Percentiles rank a stretch among this genome's conserved stretches.
These are phyloP conservation scores for Protonemura montana DNA, from an alignment of 2,888 invertebrate species.

Conservation along the genomic window DNA sequence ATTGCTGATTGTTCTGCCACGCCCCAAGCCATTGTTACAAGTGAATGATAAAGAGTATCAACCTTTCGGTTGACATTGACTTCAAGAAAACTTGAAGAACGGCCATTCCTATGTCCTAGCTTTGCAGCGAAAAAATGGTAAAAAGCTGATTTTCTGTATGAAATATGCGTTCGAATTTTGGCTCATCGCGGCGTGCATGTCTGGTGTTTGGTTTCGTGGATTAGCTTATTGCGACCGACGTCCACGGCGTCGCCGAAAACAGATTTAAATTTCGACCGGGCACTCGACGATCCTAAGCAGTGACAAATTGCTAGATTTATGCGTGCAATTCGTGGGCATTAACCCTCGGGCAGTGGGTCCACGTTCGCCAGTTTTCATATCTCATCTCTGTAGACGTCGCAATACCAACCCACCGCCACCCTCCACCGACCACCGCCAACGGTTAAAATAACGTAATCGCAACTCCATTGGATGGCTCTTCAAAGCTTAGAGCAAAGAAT, in stretches of 20 bases:
- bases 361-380: neutral
- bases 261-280: neutral
- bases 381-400: neutral
- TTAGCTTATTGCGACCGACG: neutral
- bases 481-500: no score
- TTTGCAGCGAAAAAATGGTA: no score
- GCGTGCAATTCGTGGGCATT: neutral
- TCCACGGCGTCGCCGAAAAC: neutral
- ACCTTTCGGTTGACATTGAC: constrained; percentile 25
- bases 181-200: neutral
- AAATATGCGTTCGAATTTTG: no score
- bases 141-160: no score
- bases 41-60: constrained; percentile 30
- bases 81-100: neutral
- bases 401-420: neutral
- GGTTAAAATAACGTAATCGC: no score
- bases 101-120: neutral
- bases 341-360: neutral
- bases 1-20: constrained; percentile 37
- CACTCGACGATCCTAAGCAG: neutral
- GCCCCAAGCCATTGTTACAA: constrained; percentile 31
- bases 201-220: neutral
- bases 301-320: neutral
- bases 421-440: no score
- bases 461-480: no score